These are phyloP conservation scores for Drosophila colorata DNA, from an alignment of 2,888 invertebrate species.

Conservation along the genomic window DNA sequence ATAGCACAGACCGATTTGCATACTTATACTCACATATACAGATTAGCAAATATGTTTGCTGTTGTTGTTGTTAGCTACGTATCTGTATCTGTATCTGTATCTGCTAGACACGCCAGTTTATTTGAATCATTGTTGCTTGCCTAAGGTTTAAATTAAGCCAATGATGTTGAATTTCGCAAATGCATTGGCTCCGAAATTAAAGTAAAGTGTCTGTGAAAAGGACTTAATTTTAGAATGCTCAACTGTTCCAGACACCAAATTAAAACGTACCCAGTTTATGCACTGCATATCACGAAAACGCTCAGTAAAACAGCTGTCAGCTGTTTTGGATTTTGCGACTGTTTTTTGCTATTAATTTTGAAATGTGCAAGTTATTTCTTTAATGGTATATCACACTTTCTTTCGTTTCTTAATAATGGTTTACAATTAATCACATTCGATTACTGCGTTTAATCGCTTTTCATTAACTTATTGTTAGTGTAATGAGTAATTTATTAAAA, in stretches of 20 bases:
- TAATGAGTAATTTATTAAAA: too few species aligned
- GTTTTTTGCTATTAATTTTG: too few species aligned
- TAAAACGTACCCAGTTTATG: constrained; percentile 18
- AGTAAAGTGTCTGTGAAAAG: constrained; percentile 37
- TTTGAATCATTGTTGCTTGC: background rate
- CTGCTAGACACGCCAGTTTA: background rate
- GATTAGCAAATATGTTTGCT: background rate
- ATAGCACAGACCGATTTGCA: background rate
- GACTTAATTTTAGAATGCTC: constrained; percentile 30
- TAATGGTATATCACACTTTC: too few species aligned
- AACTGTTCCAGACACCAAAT: constrained; percentile 9
- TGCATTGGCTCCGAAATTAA: constrained; percentile 31
- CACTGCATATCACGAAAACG: background rate
- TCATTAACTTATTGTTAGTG: background rate
- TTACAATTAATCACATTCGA: too few species aligned
- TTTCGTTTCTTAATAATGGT: too few species aligned
- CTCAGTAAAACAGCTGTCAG: background rate
- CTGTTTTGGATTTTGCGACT: background rate
- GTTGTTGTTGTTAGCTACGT: background rate
- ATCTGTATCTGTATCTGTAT: background rate
- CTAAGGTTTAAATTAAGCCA: constrained; percentile 14
- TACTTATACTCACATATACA: background rate
- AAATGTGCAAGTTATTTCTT: too few species aligned
- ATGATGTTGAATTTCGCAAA: constrained; percentile 14
- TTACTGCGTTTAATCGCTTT: too few species aligned